Evolutionary conservation across 2,113 vertebrate species (phyloP), one percentile per base, ranked within the genome.

Genomic region (Zosterops japonicus): DNA sequence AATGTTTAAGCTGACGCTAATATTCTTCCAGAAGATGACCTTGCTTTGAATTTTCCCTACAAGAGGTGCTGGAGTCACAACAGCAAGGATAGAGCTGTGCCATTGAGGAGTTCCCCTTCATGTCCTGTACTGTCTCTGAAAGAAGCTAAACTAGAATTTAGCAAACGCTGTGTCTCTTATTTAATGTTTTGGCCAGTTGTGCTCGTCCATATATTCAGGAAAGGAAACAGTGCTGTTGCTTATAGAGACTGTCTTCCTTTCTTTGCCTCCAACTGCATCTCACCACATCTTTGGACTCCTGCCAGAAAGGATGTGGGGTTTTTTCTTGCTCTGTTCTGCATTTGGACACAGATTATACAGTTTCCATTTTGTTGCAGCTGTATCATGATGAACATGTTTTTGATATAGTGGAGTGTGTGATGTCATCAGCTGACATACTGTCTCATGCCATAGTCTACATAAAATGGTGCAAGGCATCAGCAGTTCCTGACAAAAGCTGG

Each of bases 131-230:
- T 35, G 5, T 56, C 31, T 59, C 8, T 35, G n/a, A 80, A 86
- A 56, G 50, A 72, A 83, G 18, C 33, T 55, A 63, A 68, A 41
- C 2, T 24, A 83, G n/a, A 89, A 72, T 78, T 81, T 70, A 71
- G 0, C 49, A 76, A 39, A 55, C 4, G n/a, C 35, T 64, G 14
- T 11, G 5, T 64, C 63, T 65, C 12, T 53, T 61, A 39, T 33
- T 57, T 76, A 82, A 39, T 39, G 22, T 84, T 76, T 21, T 0
- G 0, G 12, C 55, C 35, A 53, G 11, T 83, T 5, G 4, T 50
- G 42, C 23, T 35, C 3, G 9, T 65, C 71, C 7, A 12, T 44
- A 22, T 59, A 52, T 63, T 81, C 64, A 71, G 56, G 44, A 89
- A 63, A 84, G 21, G 69, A 94, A 84, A 42, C 39, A 42, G 56